Conservation (phyloP, 2,888 invertebrate species). For the Cryptosula pallasiana region DNA sequence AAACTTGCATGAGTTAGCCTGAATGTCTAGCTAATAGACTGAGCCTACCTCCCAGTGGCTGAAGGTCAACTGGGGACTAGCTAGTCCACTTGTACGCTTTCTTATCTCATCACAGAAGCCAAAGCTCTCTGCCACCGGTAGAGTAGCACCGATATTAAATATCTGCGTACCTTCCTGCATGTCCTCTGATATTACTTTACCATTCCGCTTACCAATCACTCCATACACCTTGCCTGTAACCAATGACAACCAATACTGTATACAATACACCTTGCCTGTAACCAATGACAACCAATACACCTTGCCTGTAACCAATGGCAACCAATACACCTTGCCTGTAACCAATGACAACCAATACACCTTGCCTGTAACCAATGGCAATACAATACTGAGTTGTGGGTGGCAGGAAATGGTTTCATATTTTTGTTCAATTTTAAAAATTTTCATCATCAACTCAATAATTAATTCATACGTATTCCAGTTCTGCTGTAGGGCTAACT, state of each 20-base stretch:
- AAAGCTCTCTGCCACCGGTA: conserved; percentile 96
- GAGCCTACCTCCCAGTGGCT: conserved; percentile 91
- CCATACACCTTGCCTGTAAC: conserved; percentile 63
- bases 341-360: too few relatives aligned
- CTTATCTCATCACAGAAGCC: conserved; percentile 88
- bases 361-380: too few relatives aligned
- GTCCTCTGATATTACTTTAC: conserved; percentile 82
- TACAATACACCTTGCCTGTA: too few relatives aligned
- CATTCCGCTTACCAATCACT: conserved; percentile 78
- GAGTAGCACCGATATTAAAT: conserved; percentile 78
- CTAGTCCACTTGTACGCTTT: conserved; percentile 91
- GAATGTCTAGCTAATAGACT: neutral
- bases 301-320: conserved; percentile 79
- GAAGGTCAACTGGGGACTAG: conserved; percentile 88
- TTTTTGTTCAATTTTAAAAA: too few relatives aligned
- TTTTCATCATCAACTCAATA: too few relatives aligned
- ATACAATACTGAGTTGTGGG: too few relatives aligned
- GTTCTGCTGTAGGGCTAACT: too few relatives aligned
- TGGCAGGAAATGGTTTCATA: too few relatives aligned
- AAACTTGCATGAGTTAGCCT: too few relatives aligned
- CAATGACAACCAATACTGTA: too few relatives aligned
- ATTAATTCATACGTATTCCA: too few relatives aligned
- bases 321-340: conserved; percentile 65
- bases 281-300: too few relatives aligned
- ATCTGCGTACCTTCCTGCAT: conserved; percentile 80